Evolutionary conservation across 2,888 invertebrate genomes (phyloP), one percentile per base, ranked within the genome.

Genomic region (Sarcophaga carnaria): DNA sequence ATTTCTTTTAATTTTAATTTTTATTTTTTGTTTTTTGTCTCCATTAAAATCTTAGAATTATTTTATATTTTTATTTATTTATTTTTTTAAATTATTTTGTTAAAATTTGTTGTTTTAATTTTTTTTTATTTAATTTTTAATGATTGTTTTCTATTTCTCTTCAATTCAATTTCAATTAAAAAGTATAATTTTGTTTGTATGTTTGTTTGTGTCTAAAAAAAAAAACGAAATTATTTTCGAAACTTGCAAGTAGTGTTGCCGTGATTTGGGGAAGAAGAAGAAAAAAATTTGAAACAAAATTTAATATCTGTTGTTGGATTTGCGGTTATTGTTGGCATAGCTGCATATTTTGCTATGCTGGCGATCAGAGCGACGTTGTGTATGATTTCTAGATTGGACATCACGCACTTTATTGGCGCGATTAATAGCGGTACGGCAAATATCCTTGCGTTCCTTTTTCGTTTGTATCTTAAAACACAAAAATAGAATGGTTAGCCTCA

Each of bases 251-350:
- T 37, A 37, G 10, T 37, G 54, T 54, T 54, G 54, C 17, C 17
- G 54, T 4, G 10, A 4, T 37, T 8, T 37, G 2, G 54, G 17
- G 54, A 54, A 17, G 14, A 12, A 49, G 20, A 47, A n/a, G 3
- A 49, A 47, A 6, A 6, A 80, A 64, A 80, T 14, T 17, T 37
- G 22, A 60, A 27, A 37, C 6, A 17, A 17, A 22, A 62, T 74
- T 88, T 89, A 89, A 72, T 66, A 92, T 37, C 37, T 37, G 89
- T 90, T 95, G 94, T 76, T 80, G 37, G 95, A 94, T 94, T 95
- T 95, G 92, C 95, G 95, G 91, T 95, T 95, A 92, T 95, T 95
- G 93, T 95, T 95, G 90, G 94, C 95, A 88, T 95, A 94, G 90
- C 95, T 95, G 90, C 94, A 93, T 89, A 94, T 92, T 89, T 94